Base-by-base conservation (phyloP, 2,888 invertebrate genomes). In the Agonum fuliginosum region DNA sequence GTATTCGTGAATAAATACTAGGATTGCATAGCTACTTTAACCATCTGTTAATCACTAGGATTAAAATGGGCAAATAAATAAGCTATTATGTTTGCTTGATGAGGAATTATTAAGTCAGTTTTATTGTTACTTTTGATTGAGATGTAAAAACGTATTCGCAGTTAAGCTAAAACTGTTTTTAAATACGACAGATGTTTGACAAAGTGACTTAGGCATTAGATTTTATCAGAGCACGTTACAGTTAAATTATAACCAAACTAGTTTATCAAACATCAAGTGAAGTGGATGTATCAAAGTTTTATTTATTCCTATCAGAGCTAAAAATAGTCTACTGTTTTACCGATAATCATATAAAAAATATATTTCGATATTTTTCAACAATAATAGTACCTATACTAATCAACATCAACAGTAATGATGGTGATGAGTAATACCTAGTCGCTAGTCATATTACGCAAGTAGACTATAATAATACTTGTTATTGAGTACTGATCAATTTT, bases 91-190 rank as follows among this genome's bases (percentile, higher is more conserved):
- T 20, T 10, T 24, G 5, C n/a, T 24, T 54, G 24, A 54, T 54
- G 54, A 37, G n/a, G 54, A n/a, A 3, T 8, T 54, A 24, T 51
- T 1, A 51, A 51, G 24, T 24, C 22, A 4, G 20, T 10, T n/a
- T 48, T 48, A 48, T 48, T 48, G 48, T n/a, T n/a, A n/a, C n/a
- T n/a, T n/a, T n/a, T 54, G 54, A 54, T 54, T 54, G 54, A 54
- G 54, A 20, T 54, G 54, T 22, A 54, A 54, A 54, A 54, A 22
- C 54, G 24, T 10, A 24, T 54, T 22, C 24, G 22, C 54, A 22
- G 54, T 54, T 51, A 24, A 54, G n/a, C n/a, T n/a, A n/a, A 54
- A 22, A 24, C 4, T 19, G 20, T 24, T 54, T 54, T 24, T 22
- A 1, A 54, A 12, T 54, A 12, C 37, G 54, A 20, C 54, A 54